Conservation (phyloP, 2,888 invertebrate species). For the Hydroisotoma schaefferi region DNA sequence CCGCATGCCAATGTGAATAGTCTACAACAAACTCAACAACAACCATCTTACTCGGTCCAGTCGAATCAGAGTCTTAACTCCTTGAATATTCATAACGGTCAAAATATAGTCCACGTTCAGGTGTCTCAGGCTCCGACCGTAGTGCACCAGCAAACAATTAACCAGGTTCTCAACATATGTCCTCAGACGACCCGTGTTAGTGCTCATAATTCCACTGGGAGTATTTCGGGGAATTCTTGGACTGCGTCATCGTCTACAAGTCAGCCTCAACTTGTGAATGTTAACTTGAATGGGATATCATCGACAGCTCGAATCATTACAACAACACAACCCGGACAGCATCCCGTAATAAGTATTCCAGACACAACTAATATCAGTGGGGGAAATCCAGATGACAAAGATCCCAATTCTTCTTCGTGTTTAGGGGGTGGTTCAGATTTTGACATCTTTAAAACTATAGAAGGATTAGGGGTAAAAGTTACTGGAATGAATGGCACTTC, state of each 20-base stretch:
- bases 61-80: conserved; percentile 27
- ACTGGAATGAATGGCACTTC: conserved; percentile 9
- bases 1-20: conserved; percentile 11
- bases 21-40: conserved; percentile 29
- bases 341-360: conserved; percentile 48
- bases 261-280: conserved; percentile 41
- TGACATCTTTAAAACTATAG: conserved; percentile 43
- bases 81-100: conserved; percentile 28
- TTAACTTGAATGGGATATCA: conserved; percentile 44
- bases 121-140: conserved; percentile 33
- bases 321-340: conserved; percentile 45
- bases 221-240: not conserved
- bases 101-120: conserved; percentile 41
- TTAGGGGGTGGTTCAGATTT: conserved; percentile 38
- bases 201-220: not conserved
- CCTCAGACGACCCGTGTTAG: conserved; percentile 13
- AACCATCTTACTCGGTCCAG: conserved; percentile 23
- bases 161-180: conserved; percentile 38
- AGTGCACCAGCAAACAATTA: conserved; percentile 38
- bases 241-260: conserved; percentile 6
- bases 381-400: conserved; percentile 1
- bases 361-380: conserved; percentile 35
- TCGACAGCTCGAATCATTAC: conserved; percentile 45
- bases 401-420: conserved; percentile 22
- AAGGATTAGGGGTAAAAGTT: conserved; percentile 29